A percentile compares a stretch with the other conserved stretches of the same genome.
These are phyloP conservation scores for Lepidostoma basale DNA, from an alignment of 1,140 invertebrate genomes.

Conservation along the genomic window DNA sequence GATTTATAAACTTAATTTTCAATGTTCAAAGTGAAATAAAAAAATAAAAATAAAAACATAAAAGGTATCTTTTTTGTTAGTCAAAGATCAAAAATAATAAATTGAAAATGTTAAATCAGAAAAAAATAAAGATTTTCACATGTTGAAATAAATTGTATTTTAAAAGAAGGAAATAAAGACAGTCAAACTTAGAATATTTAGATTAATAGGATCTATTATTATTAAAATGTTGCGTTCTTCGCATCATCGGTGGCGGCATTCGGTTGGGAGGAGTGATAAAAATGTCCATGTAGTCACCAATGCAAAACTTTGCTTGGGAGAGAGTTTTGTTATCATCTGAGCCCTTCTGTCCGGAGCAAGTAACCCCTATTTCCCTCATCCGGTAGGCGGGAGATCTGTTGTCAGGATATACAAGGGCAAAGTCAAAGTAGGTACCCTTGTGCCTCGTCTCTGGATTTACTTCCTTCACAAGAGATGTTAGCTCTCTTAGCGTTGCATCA, in stretches of 20 bases:
- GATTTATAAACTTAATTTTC: too few species aligned
- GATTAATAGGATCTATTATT: conserved; percentile 58
- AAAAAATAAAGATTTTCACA: too few species aligned
- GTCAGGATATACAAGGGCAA: conserved; percentile 94
- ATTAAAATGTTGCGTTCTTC: conserved; percentile 64
- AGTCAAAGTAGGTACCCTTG: conserved; percentile 98
- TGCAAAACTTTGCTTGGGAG: conserved; percentile 83
- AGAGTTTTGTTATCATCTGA: conserved; percentile 90
- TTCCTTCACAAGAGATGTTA: conserved; percentile 95
- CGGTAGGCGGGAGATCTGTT: conserved; percentile 78
- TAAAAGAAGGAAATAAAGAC: too few species aligned
- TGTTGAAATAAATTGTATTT: too few species aligned
- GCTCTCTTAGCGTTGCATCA: conserved; percentile 95
- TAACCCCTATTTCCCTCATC: conserved; percentile 94
- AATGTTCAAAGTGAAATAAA: too few species aligned
- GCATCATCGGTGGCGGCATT: conserved; percentile 68
- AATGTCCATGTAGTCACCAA: conserved; percentile 97
- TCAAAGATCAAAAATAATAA: too few species aligned
- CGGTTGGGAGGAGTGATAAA: conserved; percentile 90
- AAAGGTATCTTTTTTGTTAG: too few species aligned
- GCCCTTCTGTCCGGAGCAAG: conserved; percentile 89
- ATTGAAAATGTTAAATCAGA: too few species aligned
- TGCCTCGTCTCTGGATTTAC: conserved; percentile 95
- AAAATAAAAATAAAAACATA: too few species aligned
- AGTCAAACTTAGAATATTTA: too few species aligned